Conservation (phyloP, 2,113 vertebrate species). For the Polyodon spathula region DNA sequence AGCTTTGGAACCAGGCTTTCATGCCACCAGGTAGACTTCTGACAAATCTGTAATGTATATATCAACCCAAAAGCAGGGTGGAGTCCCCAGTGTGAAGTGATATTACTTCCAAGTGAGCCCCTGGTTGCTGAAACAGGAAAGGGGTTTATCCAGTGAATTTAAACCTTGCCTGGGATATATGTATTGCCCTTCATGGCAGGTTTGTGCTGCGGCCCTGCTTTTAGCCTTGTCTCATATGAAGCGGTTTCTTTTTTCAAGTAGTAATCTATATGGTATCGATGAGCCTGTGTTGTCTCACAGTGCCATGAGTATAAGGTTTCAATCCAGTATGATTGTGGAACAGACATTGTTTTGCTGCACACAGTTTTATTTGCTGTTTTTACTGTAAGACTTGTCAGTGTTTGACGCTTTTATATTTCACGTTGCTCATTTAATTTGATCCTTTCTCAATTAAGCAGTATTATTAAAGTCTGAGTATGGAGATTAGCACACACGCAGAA, state of each 20-base stretch:
- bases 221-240: slow-evolving; percentile 22
- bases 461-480: background rate
- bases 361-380: slow-evolving; percentile 1
- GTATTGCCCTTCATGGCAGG: slow-evolving; percentile 16
- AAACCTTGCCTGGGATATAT: slow-evolving; percentile 12
- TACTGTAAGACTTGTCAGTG: slow-evolving; percentile 2
- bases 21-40: background rate
- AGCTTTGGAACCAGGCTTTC: background rate
- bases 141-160: background rate
- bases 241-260: slow-evolving; percentile 15
- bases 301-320: slow-evolving; percentile 61
- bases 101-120: too few relatives aligned
- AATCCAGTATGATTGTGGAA: slow-evolving; percentile 67
- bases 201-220: slow-evolving; percentile 13
- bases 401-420: slow-evolving; percentile 10
- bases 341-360: slow-evolving; percentile 39
- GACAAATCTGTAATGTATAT: too few relatives aligned
- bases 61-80: too few relatives aligned
- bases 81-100: too few relatives aligned
- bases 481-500: slow-evolving; percentile 22
- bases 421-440: slow-evolving; percentile 3
- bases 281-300: slow-evolving; percentile 66
- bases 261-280: slow-evolving; percentile 19
- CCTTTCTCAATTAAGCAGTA: too few relatives aligned
- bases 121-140: too few relatives aligned